Evolutionary conservation across 2,797 vertebrate species (phyloP), one percentile per base, ranked within the genome.

Genomic region (Hybognathus amarus): DNA sequence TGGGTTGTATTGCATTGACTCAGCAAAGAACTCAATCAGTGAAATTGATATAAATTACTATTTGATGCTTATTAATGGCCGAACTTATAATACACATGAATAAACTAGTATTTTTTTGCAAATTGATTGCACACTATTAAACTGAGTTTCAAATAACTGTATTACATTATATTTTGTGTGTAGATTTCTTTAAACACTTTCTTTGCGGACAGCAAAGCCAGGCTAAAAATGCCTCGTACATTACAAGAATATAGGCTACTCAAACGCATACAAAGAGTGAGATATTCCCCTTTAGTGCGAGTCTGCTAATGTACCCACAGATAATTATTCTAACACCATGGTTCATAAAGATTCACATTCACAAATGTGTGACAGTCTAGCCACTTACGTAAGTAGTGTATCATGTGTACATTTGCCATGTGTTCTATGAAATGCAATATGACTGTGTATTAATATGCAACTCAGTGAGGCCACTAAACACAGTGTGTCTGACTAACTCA

Each of bases 331-430:
- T 66, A 42, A 78, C 61, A 78, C 61, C 27, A 6, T 66, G 22
- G 33, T 54, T 52, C 8, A 66, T 42, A 63, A 5, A 12, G 56
- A 66, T 59, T 82, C 42, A 24, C 36, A 22, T 76, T 36, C 36
- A 36, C 36, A 74, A 61, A 40, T 63, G 20, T 81, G 13, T 63
- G 79, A 73, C 22, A 64, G 45, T 82, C 71, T 82, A 82, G 70
- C 18, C 61, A 15, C 42, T 45, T 78, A 42, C 74, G 61, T 66
- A 68, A 83, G 11, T 5, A 42, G 40, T 64, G 73, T 83, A 77
- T 83, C 63, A 7, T 68, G 18, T 82, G 59, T 76, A 68, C 1
- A 42, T 30, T 20, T 83, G 81, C 63, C 81, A 83, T 77, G 80
- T 67, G 70, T 45, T 77, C 27, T 45, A 12, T 69, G 38, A 83